These are phyloP conservation scores for Monarcha castaneiventris DNA, from an alignment of 2,113 vertebrate genomes.

Conservation along the genomic window DNA sequence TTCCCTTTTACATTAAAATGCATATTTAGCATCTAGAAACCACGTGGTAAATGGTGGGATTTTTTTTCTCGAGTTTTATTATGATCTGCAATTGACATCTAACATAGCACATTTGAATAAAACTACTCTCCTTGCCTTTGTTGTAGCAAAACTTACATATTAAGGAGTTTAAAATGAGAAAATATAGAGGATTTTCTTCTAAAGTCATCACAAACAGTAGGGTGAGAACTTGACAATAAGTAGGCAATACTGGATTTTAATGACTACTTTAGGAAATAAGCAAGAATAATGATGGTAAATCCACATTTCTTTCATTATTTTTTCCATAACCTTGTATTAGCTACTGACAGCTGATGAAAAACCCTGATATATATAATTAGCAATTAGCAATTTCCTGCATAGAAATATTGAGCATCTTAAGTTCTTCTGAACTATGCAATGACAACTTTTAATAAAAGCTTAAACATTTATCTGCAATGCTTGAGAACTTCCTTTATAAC, in stretches of 20 bases:
- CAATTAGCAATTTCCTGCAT: not conserved
- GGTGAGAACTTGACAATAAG: not conserved
- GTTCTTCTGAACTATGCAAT: not conserved
- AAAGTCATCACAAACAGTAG: not conserved
- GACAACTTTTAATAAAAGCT: not conserved
- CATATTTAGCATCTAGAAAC: not conserved
- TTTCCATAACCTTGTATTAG: not conserved
- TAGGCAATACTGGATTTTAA: not conserved
- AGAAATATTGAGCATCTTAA: not conserved
- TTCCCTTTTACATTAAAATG: constrained; percentile 24
- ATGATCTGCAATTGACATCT: not conserved
- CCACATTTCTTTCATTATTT: not conserved
- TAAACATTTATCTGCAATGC: not conserved
- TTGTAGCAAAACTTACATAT: not conserved
- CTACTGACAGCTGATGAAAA: not conserved
- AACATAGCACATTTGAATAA: not conserved
- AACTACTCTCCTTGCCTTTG: not conserved
- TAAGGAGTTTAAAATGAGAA: not conserved
- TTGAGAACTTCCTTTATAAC: not conserved
- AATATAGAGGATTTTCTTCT: not conserved
- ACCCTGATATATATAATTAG: not conserved
- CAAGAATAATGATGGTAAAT: not conserved
- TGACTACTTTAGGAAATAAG: not conserved
- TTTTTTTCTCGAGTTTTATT: not conserved
- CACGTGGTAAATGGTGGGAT: not conserved